Evolutionary conservation across 2,797 vertebrate genomes (phyloP).

Genomic region (Falco cherrug): DNA sequence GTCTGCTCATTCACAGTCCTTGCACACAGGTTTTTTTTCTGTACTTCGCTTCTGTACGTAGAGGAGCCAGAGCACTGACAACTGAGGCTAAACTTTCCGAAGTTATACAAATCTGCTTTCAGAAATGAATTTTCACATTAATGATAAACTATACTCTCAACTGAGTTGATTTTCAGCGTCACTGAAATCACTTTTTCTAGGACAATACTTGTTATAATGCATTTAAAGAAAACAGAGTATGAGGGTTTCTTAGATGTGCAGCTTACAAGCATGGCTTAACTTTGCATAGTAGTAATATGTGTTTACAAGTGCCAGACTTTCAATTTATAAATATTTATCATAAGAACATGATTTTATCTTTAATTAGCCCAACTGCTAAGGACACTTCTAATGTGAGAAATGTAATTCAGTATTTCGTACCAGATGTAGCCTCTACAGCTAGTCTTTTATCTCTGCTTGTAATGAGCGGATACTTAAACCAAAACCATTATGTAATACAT

Average conservation of each 20-base stretch:
- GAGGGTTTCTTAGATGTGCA: background rate
- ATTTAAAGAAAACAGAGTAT: background rate
- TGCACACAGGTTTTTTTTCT: background rate
- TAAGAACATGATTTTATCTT: slow-evolving; percentile 77
- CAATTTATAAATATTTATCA: slow-evolving; percentile 81
- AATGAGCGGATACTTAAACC: slow-evolving; percentile 22
- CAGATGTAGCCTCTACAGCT: slow-evolving; percentile 73
- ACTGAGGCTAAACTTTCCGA: background rate
- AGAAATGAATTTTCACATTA: background rate
- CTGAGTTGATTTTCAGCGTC: background rate
- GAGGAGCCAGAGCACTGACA: background rate
- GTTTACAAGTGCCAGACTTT: slow-evolving; percentile 71
- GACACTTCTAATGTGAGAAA: slow-evolving; percentile 79
- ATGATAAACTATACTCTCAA: background rate
- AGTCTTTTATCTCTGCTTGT: slow-evolving; percentile 64
- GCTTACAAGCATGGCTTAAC: slow-evolving; percentile 36
- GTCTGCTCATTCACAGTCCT: background rate
- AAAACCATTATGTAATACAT: background rate
- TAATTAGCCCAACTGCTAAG: slow-evolving; percentile 82
- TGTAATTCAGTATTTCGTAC: slow-evolving; percentile 62
- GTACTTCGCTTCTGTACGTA: background rate
- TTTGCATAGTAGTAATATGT: slow-evolving; percentile 22
- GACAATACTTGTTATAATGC: background rate
- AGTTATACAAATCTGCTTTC: background rate
- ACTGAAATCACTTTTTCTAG: background rate